Evolutionary conservation across 2,113 vertebrate genomes (phyloP).

Genomic region (Eptesicus fuscus): DNA sequence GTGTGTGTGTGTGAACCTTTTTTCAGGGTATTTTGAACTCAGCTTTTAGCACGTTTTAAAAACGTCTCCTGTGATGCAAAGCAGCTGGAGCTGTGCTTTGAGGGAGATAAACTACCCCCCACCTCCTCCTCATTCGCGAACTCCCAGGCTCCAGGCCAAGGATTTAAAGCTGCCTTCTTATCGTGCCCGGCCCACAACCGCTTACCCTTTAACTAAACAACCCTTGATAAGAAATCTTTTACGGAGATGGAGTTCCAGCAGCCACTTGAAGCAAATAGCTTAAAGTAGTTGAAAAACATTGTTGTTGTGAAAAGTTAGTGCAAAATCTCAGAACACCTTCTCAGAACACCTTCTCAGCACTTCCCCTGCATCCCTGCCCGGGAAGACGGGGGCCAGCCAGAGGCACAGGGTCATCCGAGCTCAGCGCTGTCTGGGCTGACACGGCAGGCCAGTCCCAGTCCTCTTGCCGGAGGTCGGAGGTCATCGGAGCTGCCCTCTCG

Average conservation of each 20-base stretch:
- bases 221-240: slow-evolving; percentile 12
- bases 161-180: slow-evolving; percentile 58
- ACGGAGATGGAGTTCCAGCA: neutral
- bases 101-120: slow-evolving; percentile 63
- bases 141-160: slow-evolving; percentile 55
- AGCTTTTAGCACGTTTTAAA: slow-evolving; percentile 35
- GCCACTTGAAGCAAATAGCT: neutral
- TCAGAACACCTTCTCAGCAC: neutral
- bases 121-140: neutral
- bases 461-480: neutral
- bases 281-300: neutral
- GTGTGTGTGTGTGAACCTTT: neutral
- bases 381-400: neutral
- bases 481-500: neutral
- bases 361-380: neutral
- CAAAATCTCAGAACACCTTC: neutral
- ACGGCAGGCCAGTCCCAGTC: neutral
- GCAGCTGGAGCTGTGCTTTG: slow-evolving; percentile 67
- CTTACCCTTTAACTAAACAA: slow-evolving; percentile 14
- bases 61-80: slow-evolving; percentile 65
- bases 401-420: neutral
- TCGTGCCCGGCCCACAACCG: neutral
- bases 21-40: slow-evolving; percentile 12
- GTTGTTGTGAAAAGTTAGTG: neutral
- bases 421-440: neutral